Evolutionary conservation across 2,113 vertebrate genomes (phyloP).

Genomic region (Hiodon tergisus): DNA sequence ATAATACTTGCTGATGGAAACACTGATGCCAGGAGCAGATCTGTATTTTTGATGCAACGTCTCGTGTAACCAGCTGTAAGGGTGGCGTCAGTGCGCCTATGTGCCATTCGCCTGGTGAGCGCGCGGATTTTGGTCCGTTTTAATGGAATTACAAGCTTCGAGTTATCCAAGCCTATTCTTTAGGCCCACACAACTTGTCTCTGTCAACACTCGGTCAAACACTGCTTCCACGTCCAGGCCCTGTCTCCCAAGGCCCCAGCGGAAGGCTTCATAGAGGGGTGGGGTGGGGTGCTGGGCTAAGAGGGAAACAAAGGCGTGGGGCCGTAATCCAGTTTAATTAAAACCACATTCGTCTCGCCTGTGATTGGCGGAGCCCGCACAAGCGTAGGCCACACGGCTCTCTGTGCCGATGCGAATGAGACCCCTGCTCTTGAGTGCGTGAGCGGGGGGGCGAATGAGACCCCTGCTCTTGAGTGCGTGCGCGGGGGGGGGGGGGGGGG

Average conservation of each 20-base stretch:
- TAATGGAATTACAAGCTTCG: slow-evolving; percentile 31
- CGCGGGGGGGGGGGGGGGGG: no score
- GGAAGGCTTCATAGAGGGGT: slow-evolving; percentile 15
- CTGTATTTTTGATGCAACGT: neutral
- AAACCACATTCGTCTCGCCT: slow-evolving; percentile 24
- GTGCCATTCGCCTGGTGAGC: slow-evolving; percentile 1
- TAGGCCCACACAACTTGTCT: slow-evolving; percentile 26
- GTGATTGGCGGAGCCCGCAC: slow-evolving; percentile 31
- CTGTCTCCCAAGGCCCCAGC: neutral
- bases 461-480: no score
- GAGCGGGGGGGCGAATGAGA: no score
- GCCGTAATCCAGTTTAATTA: slow-evolving; percentile 37
- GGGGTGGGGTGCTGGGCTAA: slow-evolving; percentile 22
- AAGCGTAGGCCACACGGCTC: slow-evolving; percentile 2
- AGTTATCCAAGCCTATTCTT: slow-evolving; percentile 20
- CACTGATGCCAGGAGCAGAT: neutral
- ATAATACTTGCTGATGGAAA: no score
- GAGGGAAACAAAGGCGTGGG: slow-evolving; percentile 20
- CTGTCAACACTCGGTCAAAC: slow-evolving; percentile 26
- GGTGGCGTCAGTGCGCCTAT: neutral
- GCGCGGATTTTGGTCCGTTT: slow-evolving; percentile 16
- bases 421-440: slow-evolving; percentile 3
- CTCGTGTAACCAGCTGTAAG: neutral
- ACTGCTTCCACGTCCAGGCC: slow-evolving; percentile 14
- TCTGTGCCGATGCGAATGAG: slow-evolving; percentile 30